Evolutionary conservation across 1,140 invertebrate genomes (phyloP).

Genomic region (Phthorimaea operculella): DNA sequence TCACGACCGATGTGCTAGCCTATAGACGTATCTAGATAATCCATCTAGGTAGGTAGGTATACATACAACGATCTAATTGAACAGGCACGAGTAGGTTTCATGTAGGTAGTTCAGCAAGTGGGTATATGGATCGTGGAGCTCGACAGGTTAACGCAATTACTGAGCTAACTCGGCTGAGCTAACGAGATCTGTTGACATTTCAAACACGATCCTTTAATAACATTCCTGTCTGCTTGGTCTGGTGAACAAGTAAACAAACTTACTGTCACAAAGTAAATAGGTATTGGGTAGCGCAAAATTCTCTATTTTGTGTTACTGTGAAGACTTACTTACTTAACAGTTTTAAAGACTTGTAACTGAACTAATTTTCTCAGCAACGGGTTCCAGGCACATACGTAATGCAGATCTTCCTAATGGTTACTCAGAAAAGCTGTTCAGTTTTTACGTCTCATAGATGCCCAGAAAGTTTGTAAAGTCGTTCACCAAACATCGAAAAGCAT

Average conservation of each 20-base stretch:
- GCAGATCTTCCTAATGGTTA: conserved; percentile 15
- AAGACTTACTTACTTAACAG: too few species aligned
- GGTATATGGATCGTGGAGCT: not conserved
- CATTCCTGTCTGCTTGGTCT: too few species aligned
- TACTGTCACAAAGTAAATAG: too few species aligned
- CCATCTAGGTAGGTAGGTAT: not conserved
- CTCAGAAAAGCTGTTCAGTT: not conserved
- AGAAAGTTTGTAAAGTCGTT: too few species aligned
- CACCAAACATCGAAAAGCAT: too few species aligned
- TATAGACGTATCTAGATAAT: conserved; percentile 6
- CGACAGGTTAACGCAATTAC: conserved; percentile 17
- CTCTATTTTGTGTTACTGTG: too few species aligned
- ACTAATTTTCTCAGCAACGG: conserved; percentile 7
- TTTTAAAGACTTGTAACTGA: too few species aligned
- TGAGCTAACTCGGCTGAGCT: conserved; percentile 4
- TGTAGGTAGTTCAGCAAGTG: not conserved
- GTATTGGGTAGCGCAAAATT: too few species aligned
- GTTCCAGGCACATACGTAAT: conserved; percentile 13
- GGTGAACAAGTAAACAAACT: too few species aligned
- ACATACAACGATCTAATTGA: not conserved
- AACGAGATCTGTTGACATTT: conserved; percentile 22
- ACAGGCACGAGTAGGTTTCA: not conserved
- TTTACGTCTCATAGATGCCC: too few species aligned
- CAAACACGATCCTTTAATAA: conserved; percentile 14
- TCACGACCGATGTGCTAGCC: conserved; percentile 31